Percentiles rank a stretch among this genome's conserved stretches.
These are phyloP conservation scores for Enteromius argenteus DNA, from an alignment of 2,797 vertebrate genomes.

Conservation along the genomic window DNA sequence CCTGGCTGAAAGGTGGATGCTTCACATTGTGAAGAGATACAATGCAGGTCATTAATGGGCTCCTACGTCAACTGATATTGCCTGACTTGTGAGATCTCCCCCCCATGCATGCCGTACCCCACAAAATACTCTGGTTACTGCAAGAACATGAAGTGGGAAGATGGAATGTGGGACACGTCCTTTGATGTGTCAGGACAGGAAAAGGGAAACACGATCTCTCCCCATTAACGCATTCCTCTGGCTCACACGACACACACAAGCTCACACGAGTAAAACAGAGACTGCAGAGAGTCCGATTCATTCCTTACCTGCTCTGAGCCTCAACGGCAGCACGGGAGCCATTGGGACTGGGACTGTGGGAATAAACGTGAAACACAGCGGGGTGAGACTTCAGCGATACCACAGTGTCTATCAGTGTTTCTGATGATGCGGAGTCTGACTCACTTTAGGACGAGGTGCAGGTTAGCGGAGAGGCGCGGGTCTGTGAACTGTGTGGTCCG, in stretches of 20 bases:
- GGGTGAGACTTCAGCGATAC: not conserved
- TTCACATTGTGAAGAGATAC: not conserved
- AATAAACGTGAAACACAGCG: not conserved
- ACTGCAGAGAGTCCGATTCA: not conserved
- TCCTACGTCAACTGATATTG: not conserved
- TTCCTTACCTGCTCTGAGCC: slow-evolving; percentile 79
- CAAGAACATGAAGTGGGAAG: slow-evolving; percentile 50
- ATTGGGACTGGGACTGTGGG: slow-evolving; percentile 78
- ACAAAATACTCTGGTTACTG: slow-evolving; percentile 9
- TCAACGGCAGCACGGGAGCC: slow-evolving; percentile 75
- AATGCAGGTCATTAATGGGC: slow-evolving; percentile 4
- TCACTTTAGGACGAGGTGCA: slow-evolving; percentile 97
- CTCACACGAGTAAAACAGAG: slow-evolving; percentile 20
- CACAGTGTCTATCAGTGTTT: not conserved
- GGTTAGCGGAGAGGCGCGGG: slow-evolving; percentile 94
- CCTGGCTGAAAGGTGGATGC: not conserved
- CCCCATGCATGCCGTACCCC: not conserved
- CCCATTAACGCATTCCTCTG: slow-evolving; percentile 60
- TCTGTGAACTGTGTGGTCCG: slow-evolving; percentile 98
- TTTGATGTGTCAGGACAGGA: slow-evolving; percentile 73
- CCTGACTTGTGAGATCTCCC: not conserved
- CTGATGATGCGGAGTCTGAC: slow-evolving; percentile 54
- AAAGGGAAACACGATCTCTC: slow-evolving; percentile 70
- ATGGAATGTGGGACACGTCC: slow-evolving; percentile 67
- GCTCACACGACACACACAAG: slow-evolving; percentile 52